Evolutionary conservation across 1,140 invertebrate species (phyloP).

Genomic region (Drosophila seguyi): DNA sequence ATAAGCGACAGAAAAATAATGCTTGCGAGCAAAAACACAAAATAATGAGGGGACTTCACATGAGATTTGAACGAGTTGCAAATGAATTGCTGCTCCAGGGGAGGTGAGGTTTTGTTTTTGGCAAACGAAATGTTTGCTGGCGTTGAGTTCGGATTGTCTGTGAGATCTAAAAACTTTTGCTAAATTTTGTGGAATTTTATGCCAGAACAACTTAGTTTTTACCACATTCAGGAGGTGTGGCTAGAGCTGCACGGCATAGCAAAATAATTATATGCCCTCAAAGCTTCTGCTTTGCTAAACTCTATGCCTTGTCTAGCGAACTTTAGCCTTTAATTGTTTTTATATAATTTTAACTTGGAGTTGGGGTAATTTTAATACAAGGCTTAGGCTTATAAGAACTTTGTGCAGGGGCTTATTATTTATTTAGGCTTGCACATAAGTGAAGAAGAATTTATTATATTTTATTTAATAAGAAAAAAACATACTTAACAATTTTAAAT

Average conservation of each 20-base stretch:
- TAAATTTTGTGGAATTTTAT: conserved; percentile 18
- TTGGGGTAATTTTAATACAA: not conserved
- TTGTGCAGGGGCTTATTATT: not conserved
- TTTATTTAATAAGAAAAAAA: too few relatives aligned
- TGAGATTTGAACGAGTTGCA: conserved; percentile 48
- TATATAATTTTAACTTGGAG: not conserved
- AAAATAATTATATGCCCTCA: conserved; percentile 8
- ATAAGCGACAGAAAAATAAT: conserved; percentile 47
- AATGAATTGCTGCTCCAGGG: conserved; percentile 35
- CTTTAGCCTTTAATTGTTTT: not conserved
- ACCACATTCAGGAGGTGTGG: conserved; percentile 2
- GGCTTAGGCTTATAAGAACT: not conserved
- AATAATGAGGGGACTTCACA: conserved; percentile 50
- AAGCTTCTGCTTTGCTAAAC: not conserved
- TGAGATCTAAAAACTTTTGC: conserved; percentile 3
- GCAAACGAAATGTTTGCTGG: conserved; percentile 17
- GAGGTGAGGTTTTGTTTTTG: not conserved
- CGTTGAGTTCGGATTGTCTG: not conserved
- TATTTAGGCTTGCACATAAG: not conserved
- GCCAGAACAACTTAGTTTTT: conserved; percentile 12
- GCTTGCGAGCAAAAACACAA: conserved; percentile 33
- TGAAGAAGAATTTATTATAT: not conserved
- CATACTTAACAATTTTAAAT: too few relatives aligned
- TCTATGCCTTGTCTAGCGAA: not conserved
- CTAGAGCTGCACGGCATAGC: not conserved